Base-by-base conservation (phyloP, 2,797 vertebrate species). In the Distichodus sexfasciatus region DNA sequence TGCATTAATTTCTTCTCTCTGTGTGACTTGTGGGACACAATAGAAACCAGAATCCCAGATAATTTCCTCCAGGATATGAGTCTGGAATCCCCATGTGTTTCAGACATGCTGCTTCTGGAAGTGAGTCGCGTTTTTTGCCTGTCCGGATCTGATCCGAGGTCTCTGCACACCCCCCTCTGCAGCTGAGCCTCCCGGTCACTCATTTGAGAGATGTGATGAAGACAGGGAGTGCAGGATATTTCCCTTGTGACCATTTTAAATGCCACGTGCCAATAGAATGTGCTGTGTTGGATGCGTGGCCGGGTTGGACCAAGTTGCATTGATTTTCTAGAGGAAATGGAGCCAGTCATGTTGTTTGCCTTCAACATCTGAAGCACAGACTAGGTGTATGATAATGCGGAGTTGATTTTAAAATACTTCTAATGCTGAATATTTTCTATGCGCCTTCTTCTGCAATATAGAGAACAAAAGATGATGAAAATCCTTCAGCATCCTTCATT, bases 211-310 rank as follows among this genome's bases (percentile, higher is more conserved):
- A 77, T 85, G 40, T 8, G 50, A 85, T 87, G 87, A 89, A 89
- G 81, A 83, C 82, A 81, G 86, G 86, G 82, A 86, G 87, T 82
- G 55, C 81, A 87, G 84, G 85, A 83, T 87, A 85, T 81, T 89
- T 83, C 79, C 80, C 85, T 87, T 79, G 84, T 85, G 88, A 84
- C 84, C 76, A 72, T 85, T 84, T 86, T 83, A 83, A 85, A 67
- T 75, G 79, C 76, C 66, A 80, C 12, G 14, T 48, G 70, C 77
- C 76, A 79, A 79, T 81, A 83, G 86, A 79, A 79, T 55, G 46
- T 0, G 43, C 6, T 73, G 81, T 86, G 81, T 78, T 0, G 5
- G 79, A 71, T 84, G 83, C 79, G 83, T 86, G 79, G 6, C 29
- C 9, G 7, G 7, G 33, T 43, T 33, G 33, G 6, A 17, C 35